A percentile compares a stretch with the other conserved stretches of the same genome.
Conservation (phyloP, 2,113 vertebrate species). For the Tringa solitaria region DNA sequence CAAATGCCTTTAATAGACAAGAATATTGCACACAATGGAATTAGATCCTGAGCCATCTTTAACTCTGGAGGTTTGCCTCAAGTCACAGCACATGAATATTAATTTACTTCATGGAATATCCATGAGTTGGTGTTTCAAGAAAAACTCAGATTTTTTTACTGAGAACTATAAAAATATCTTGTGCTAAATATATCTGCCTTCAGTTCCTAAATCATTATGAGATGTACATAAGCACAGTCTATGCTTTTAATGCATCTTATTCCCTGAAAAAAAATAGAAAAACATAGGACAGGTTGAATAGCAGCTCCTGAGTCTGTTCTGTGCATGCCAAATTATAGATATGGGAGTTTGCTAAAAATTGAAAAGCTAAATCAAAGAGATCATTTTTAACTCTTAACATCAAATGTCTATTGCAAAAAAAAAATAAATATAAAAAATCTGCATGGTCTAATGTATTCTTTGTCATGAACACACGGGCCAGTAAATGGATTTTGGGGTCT, state of each 20-base stretch:
- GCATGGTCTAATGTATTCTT: not conserved
- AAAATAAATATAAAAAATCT: no score
- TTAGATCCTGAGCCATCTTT: not conserved
- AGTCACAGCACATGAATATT: not conserved
- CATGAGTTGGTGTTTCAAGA: not conserved
- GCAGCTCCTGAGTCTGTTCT: not conserved
- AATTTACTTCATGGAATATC: not conserved
- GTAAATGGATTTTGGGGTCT: not conserved
- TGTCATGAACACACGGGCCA: not conserved
- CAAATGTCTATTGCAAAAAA: not conserved
- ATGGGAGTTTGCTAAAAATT: not conserved
- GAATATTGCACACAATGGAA: not conserved
- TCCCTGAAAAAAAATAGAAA: not conserved
- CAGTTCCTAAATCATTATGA: not conserved
- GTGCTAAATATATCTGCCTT: not conserved
- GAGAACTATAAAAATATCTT: not conserved
- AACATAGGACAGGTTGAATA: not conserved
- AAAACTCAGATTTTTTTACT: not conserved
- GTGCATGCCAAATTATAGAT: not conserved
- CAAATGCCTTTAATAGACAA: not conserved
- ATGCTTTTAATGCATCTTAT: not conserved
- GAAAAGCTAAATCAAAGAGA: not conserved
- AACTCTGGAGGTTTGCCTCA: not conserved
- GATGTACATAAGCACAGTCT: not conserved
- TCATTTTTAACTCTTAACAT: not conserved